A percentile compares a stretch with the other conserved stretches of the same genome.
Evolutionary conservation across 2,797 vertebrate genomes (phyloP).

Genomic region (Sphenodon punctatus): DNA sequence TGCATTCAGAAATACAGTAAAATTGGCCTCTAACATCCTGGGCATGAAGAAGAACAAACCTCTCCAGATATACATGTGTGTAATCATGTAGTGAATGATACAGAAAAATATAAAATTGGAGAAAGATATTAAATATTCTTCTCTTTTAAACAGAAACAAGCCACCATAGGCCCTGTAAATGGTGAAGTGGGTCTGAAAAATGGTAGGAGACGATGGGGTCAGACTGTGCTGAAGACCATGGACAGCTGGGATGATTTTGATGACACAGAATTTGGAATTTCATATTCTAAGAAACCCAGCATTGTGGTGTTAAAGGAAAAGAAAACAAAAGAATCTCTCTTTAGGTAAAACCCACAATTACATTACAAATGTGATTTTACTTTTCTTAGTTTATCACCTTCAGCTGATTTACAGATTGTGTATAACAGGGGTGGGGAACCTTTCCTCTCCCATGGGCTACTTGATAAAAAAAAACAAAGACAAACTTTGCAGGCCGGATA

Average conservation of each 20-base stretch:
- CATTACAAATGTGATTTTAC: not conserved
- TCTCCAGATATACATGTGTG: not conserved
- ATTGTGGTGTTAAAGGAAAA: conserved; percentile 82
- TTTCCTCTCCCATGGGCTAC: too few relatives aligned
- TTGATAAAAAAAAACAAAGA: not conserved
- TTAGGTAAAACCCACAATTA: conserved; percentile 69
- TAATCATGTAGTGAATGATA: not conserved
- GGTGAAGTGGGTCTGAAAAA: conserved; percentile 77
- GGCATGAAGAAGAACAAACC: not conserved
- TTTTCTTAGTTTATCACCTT: not conserved
- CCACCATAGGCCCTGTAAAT: conserved; percentile 72
- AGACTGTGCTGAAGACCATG: conserved; percentile 79
- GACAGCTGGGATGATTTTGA: conserved; percentile 91
- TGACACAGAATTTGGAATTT: conserved; percentile 81
- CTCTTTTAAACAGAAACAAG: conserved; percentile 76
- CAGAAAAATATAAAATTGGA: not conserved
- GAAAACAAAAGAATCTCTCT: conserved; percentile 74
- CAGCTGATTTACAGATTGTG: not conserved
- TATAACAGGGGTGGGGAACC: too few relatives aligned
- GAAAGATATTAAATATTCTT: not conserved
- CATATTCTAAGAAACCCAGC: conserved; percentile 90
- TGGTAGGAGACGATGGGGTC: conserved; percentile 91
- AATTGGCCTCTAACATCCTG: not conserved
- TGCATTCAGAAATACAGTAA: not conserved
- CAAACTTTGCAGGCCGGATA: not conserved